Evolutionary conservation across 1,140 invertebrate species (phyloP).

Genomic region (Halictus rubicundus): DNA sequence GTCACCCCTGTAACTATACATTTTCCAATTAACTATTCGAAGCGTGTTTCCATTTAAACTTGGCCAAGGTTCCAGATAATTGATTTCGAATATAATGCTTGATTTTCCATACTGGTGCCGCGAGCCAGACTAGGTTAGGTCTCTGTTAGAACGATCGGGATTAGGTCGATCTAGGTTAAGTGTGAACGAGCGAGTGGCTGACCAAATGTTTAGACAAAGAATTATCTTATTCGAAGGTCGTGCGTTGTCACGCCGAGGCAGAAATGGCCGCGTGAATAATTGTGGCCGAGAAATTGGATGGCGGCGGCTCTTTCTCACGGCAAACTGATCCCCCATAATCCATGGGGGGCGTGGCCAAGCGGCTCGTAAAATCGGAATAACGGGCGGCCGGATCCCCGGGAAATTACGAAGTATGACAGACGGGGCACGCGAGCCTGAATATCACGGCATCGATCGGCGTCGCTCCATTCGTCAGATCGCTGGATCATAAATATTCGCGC

Average conservation of each 20-base stretch:
- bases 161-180: no score
- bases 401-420: background rate
- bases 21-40: background rate
- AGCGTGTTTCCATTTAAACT: background rate
- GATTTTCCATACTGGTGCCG: no score
- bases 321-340: background rate
- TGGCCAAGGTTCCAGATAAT: background rate
- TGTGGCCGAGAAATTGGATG: background rate
- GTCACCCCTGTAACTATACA: background rate
- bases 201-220: background rate
- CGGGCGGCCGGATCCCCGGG: background rate
- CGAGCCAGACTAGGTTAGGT: no score
- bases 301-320: background rate
- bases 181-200: no score
- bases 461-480: no score
- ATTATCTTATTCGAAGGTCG: background rate
- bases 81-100: no score
- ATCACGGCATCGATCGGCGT: background rate
- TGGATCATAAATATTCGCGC: background rate
- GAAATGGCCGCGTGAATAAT: background rate
- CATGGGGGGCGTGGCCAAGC: background rate
- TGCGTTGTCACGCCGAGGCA: background rate
- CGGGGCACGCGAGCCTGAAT: background rate
- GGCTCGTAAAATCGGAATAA: slow-evolving; percentile 1
- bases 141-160: no score